Conservation (phyloP, 1,140 invertebrate species). For the Drosophila parabipectinata region DNA sequence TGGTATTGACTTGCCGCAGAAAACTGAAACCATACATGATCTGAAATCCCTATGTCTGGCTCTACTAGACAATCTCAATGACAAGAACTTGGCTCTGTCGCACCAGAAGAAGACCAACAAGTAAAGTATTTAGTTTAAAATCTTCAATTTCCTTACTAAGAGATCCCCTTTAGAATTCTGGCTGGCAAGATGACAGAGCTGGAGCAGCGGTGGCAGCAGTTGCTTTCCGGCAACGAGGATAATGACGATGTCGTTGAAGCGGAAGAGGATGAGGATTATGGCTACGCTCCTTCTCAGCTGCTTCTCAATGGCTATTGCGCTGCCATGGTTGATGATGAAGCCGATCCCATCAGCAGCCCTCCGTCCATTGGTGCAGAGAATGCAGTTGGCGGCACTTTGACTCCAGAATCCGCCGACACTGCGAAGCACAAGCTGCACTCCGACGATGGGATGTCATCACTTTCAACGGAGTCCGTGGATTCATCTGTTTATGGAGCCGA, state of each 20-base stretch:
- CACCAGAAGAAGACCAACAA: conserved; percentile 94
- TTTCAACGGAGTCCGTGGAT: conserved; percentile 74
- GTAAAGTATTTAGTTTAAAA: conserved; percentile 65
- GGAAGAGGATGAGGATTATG: conserved; percentile 54
- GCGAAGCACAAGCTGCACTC: conserved; percentile 47
- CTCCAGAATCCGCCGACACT: conserved; percentile 58
- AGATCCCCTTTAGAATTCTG: conserved; percentile 84
- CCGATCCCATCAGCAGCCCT: conserved; percentile 19
- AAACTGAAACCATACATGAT: conserved; percentile 89
- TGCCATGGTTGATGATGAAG: conserved; percentile 84
- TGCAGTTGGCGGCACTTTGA: conserved; percentile 44
- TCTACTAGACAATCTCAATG: conserved; percentile 92
- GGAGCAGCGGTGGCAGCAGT: conserved; percentile 84
- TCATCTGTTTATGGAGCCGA: conserved; percentile 77
- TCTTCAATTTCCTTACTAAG: not conserved
- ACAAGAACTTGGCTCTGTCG: conserved; percentile 91
- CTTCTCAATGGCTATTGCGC: conserved; percentile 86
- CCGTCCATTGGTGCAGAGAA: conserved; percentile 27
- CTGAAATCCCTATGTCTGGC: conserved; percentile 90
- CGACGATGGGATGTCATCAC: conserved; percentile 78
- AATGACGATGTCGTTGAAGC: conserved; percentile 1
- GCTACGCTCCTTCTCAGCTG: conserved; percentile 85
- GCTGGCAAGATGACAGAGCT: conserved; percentile 86
- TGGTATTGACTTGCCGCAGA: conserved; percentile 87
- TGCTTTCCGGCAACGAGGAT: conserved; percentile 61